Evolutionary conservation across 1,140 invertebrate species (phyloP).

Genomic region (Panulirus ornatus): DNA sequence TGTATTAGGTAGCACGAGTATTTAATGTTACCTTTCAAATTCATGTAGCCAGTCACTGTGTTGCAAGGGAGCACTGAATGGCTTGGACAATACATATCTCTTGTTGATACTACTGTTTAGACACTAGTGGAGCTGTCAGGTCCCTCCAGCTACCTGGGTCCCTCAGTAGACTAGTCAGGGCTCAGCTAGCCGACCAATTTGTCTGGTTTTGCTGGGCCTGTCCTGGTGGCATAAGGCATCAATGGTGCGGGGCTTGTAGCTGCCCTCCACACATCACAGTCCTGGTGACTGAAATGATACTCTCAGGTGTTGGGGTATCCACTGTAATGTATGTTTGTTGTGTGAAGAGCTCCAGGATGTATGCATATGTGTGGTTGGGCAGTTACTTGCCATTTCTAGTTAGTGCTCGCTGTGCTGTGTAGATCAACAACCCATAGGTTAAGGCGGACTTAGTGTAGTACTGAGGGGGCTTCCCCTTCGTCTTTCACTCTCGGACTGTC

Average conservation of each 20-base stretch:
- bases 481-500: conserved; percentile 62
- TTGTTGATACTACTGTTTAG: conserved; percentile 60
- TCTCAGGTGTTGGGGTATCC: conserved; percentile 7
- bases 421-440: conserved; percentile 56
- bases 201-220: conserved; percentile 22
- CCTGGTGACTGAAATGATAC: conserved; percentile 31
- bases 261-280: conserved; percentile 33
- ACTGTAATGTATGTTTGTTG: neutral
- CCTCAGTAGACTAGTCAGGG: conserved; percentile 63
- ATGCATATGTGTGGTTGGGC: neutral
- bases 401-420: conserved; percentile 72
- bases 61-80: conserved; percentile 60
- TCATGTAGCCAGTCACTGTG: conserved; percentile 57
- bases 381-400: conserved; percentile 51
- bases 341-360: conserved; percentile 20
- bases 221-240: conserved; percentile 56
- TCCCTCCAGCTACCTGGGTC: conserved; percentile 47
- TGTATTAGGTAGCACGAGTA: conserved; percentile 55
- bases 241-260: conserved; percentile 51
- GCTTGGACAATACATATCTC: conserved; percentile 69
- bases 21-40: conserved; percentile 55
- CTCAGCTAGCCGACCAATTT: conserved; percentile 44
- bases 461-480: conserved; percentile 46
- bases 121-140: conserved; percentile 48
- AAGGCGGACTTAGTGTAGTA: conserved; percentile 59